phyloP scores from a whole-genome alignment of 2,888 invertebrate genomes.

The Muscina levida region DNA sequence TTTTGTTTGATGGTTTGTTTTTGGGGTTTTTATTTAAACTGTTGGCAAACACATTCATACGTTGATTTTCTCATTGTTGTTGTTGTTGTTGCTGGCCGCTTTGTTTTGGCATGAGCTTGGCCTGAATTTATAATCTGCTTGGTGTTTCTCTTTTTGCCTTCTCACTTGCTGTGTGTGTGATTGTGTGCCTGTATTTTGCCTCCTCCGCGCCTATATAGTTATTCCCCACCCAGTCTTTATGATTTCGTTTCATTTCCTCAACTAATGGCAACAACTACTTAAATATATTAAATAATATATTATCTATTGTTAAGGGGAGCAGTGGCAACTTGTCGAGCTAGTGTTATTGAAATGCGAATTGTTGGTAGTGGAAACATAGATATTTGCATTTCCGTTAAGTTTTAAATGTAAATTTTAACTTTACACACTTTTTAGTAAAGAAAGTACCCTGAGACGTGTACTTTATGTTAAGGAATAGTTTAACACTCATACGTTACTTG shows the following conservation, averaged over 20 bases:
- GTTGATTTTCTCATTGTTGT: slow-evolving; percentile 29
- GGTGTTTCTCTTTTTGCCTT: slow-evolving; percentile 46
- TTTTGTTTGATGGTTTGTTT: slow-evolving; percentile 51
- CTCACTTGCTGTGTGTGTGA: no score
- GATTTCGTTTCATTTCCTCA: no score
- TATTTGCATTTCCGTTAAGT: neutral
- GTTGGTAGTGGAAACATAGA: no score
- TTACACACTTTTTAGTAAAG: no score
- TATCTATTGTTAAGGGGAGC: neutral
- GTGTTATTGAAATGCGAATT: neutral
- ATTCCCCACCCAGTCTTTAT: neutral
- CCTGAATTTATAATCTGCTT: slow-evolving; percentile 74
- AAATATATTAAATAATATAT: slow-evolving; percentile 60
- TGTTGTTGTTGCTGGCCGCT: slow-evolving; percentile 27
- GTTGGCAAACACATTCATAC: slow-evolving; percentile 61
- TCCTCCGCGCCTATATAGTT: neutral
- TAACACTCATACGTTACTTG: no score
- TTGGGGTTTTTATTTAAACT: slow-evolving; percentile 61
- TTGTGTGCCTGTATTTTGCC: no score
- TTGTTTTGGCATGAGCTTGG: slow-evolving; percentile 73
- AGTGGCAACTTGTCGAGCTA: neutral
- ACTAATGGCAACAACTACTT: slow-evolving; percentile 28
- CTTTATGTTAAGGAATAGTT: no score
- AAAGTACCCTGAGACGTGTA: no score
- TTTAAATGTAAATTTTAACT: no score